phyloP scores from a whole-genome alignment of 2,113 vertebrate species.

The Psammodynastes pulverulentus region DNA sequence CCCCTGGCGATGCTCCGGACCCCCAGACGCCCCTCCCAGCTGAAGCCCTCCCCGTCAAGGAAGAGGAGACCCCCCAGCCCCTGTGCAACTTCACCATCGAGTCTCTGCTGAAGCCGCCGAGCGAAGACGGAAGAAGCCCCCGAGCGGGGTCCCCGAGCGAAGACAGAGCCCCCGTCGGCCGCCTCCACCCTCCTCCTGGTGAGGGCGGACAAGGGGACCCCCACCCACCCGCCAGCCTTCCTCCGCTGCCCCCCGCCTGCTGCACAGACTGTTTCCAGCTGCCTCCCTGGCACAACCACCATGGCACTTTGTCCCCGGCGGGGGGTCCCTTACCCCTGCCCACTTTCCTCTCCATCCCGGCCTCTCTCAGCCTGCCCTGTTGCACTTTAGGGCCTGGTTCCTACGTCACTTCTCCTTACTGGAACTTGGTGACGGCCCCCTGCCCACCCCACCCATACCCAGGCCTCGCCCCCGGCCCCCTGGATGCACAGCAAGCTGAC shows the following conservation, averaged over 20 bases:
- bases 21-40: background rate
- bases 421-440: background rate
- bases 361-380: background rate
- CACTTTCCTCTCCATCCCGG: background rate
- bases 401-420: background rate
- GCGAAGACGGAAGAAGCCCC: background rate
- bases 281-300: background rate
- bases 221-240: background rate
- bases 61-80: background rate
- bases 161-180: accelerated
- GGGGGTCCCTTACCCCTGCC: background rate
- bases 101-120: background rate
- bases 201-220: background rate
- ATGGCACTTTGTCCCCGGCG: too few species aligned
- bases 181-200: background rate
- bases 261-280: background rate
- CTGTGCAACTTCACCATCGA: background rate
- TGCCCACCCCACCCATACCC: background rate
- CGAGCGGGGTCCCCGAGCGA: accelerated
- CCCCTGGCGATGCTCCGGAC: too few species aligned
- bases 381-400: background rate
- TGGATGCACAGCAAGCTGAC: background rate
- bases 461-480: background rate
- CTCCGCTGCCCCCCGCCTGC: background rate
- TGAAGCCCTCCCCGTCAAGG: background rate